Conservation (phyloP, 2,797 vertebrate genomes). For the Dipus sagitta region DNA sequence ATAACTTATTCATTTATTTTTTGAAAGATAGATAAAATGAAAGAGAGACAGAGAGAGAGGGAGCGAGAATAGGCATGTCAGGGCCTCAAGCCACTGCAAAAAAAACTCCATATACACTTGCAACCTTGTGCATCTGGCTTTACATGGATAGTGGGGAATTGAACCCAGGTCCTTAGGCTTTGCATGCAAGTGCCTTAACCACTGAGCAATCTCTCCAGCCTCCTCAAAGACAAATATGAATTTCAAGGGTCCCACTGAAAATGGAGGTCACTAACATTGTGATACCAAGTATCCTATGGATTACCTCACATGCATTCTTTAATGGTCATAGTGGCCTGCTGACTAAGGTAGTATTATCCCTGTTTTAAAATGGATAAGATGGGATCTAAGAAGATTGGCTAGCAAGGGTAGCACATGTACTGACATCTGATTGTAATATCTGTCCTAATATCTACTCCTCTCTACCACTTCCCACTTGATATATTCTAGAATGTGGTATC, state of each 20-base stretch:
- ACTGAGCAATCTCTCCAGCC: no score
- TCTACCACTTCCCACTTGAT: constrained; percentile 1
- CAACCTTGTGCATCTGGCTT: no score
- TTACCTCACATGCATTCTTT: neutral
- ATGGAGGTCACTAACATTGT: neutral
- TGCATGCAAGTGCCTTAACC: no score
- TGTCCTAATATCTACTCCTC: neutral
- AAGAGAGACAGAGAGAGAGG: no score
- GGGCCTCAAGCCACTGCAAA: no score
- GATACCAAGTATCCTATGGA: neutral
- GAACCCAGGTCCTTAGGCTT: no score
- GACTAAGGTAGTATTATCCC: neutral
- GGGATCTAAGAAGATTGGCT: neutral
- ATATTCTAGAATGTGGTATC: neutral
- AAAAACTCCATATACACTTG: no score
- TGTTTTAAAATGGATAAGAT: constrained; percentile 7
- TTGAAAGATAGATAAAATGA: no score
- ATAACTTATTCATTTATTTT: no score
- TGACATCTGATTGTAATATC: neutral
- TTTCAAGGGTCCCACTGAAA: neutral
- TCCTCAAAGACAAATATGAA: no score
- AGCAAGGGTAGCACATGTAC: neutral
- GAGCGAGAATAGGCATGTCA: no score
- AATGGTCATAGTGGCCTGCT: neutral
- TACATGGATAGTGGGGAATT: no score